Evolutionary conservation across 2,797 vertebrate genomes (phyloP).

Genomic region (Enteromius treurensis): DNA sequence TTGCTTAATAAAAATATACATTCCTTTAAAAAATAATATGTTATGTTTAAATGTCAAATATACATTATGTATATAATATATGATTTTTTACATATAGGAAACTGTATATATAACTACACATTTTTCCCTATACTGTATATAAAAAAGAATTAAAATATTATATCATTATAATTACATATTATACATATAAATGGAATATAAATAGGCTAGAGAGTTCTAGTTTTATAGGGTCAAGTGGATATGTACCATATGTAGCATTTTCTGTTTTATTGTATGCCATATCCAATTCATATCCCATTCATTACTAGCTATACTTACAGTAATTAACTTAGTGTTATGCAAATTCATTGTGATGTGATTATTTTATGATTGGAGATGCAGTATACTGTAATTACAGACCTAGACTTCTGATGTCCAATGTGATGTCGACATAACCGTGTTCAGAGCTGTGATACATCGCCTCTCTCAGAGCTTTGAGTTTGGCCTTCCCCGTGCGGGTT

Average conservation of each 20-base stretch:
- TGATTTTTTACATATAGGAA: too few species aligned
- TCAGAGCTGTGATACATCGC: slow-evolving; percentile 98
- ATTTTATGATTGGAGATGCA: slow-evolving; percentile 7
- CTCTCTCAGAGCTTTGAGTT: slow-evolving; percentile 92
- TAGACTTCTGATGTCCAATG: slow-evolving; percentile 93
- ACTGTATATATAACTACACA: too few species aligned
- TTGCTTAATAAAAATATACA: neutral
- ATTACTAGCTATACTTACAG: neutral
- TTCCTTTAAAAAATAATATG: neutral
- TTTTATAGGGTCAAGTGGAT: neutral
- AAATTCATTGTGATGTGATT: neutral
- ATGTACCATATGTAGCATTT: neutral
- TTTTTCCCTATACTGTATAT: too few species aligned
- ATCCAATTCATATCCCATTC: neutral
- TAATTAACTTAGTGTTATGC: neutral
- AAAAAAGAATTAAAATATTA: too few species aligned
- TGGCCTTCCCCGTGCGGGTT: slow-evolving; percentile 91
- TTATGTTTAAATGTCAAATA: too few species aligned
- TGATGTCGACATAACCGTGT: slow-evolving; percentile 95
- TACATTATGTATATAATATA: too few species aligned
- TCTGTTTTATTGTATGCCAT: neutral
- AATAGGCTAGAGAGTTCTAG: neutral
- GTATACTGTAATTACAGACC: slow-evolving; percentile 77
- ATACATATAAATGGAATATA: too few species aligned
- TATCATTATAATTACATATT: too few species aligned